Conservation (phyloP, 2,888 invertebrate species). For the Phoronis australis region DNA sequence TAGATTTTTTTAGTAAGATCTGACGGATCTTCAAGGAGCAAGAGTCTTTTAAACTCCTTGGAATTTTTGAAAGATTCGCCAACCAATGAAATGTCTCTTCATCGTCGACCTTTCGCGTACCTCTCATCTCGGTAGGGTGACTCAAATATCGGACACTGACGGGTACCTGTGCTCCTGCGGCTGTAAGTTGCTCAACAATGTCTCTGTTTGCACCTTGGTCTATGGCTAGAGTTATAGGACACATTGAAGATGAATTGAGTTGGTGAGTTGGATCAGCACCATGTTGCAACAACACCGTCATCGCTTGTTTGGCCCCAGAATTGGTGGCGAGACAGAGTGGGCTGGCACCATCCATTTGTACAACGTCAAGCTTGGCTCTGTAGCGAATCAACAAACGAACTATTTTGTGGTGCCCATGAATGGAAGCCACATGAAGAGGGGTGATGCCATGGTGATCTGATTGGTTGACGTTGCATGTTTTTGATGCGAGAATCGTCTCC, state of each 20-base stretch:
- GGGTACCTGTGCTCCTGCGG: no score
- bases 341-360: background rate
- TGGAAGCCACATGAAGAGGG: background rate
- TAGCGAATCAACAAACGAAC: background rate
- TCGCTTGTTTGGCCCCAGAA: background rate
- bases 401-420: background rate
- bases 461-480: background rate
- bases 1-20: no score
- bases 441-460: background rate
- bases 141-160: no score
- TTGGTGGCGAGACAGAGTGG: background rate
- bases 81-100: no score
- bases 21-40: no score
- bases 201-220: no score
- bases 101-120: no score
- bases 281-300: background rate
- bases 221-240: background rate
- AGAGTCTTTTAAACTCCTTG: no score
- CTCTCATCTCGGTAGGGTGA: no score
- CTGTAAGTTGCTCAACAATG: no score
- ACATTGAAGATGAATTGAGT: background rate
- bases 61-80: no score
- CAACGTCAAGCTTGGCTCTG: background rate
- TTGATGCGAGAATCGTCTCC: background rate
- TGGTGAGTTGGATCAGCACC: background rate